phyloP scores from a whole-genome alignment of 1,140 invertebrate species.

The Drosophila teissieri region DNA sequence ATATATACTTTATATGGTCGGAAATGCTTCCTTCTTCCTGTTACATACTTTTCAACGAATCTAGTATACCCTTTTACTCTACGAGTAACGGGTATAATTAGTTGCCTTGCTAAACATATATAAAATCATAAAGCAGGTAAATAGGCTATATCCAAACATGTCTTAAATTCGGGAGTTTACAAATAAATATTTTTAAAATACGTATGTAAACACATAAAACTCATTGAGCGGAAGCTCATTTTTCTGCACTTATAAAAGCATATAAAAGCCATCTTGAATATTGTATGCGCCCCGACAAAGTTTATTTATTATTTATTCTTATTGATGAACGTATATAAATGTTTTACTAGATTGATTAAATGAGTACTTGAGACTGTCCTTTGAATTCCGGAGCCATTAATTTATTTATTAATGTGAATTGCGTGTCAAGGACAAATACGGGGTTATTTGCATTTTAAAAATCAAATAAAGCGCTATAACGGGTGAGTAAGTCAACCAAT shows the following conservation, averaged over 20 bases:
- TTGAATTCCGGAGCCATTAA: background rate
- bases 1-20: too few relatives aligned
- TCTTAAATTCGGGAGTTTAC: background rate
- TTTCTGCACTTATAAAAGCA: background rate
- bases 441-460: background rate
- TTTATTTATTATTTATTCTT: background rate
- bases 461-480: too few relatives aligned
- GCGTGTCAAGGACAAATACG: slow-evolving; percentile 1
- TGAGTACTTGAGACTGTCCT: too few relatives aligned
- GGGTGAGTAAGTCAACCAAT: background rate
- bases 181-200: background rate
- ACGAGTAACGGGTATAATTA: too few relatives aligned
- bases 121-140: too few relatives aligned
- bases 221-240: background rate
- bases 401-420: background rate
- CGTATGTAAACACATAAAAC: background rate
- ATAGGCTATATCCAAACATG: too few relatives aligned
- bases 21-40: too few relatives aligned
- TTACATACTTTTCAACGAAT: too few relatives aligned
- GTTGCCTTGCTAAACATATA: too few relatives aligned
- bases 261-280: background rate
- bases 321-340: too few relatives aligned
- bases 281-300: too few relatives aligned
- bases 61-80: too few relatives aligned
- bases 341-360: background rate